phyloP scores from a whole-genome alignment of 2,888 invertebrate genomes.

The Archips crataeganus region DNA sequence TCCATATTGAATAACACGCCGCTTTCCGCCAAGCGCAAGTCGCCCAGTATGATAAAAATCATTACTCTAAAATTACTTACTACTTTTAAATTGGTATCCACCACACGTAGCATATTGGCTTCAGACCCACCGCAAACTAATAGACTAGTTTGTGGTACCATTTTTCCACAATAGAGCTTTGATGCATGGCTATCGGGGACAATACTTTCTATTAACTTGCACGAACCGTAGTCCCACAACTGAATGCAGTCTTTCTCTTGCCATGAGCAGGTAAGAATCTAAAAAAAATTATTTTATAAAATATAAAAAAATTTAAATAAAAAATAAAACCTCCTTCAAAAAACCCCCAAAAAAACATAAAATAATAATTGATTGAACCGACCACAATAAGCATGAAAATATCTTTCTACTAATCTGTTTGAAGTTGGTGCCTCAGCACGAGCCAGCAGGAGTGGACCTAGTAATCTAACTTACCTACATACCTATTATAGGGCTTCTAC shows the following conservation, averaged over 20 bases:
- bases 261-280: slow-evolving; percentile 89
- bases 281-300: slow-evolving; percentile 39
- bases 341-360: too few species aligned
- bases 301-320: too few species aligned
- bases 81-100: slow-evolving; percentile 85
- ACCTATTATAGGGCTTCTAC: too few species aligned
- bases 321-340: too few species aligned
- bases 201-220: slow-evolving; percentile 86
- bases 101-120: slow-evolving; percentile 85
- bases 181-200: slow-evolving; percentile 82
- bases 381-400: too few species aligned
- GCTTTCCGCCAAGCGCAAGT: background rate
- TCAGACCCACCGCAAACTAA: slow-evolving; percentile 87
- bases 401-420: too few species aligned
- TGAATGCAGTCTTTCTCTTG: slow-evolving; percentile 87
- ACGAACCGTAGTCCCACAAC: slow-evolving; percentile 89
- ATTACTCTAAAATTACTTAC: slow-evolving; percentile 69
- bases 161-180: slow-evolving; percentile 87
- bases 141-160: slow-evolving; percentile 83
- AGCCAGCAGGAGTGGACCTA: too few species aligned
- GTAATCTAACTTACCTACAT: too few species aligned
- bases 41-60: background rate
- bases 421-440: too few species aligned
- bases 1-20: background rate
- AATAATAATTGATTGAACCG: too few species aligned